Evolutionary conservation across 2,797 vertebrate species (phyloP).

Genomic region (Rhabdomys pumilio): DNA sequence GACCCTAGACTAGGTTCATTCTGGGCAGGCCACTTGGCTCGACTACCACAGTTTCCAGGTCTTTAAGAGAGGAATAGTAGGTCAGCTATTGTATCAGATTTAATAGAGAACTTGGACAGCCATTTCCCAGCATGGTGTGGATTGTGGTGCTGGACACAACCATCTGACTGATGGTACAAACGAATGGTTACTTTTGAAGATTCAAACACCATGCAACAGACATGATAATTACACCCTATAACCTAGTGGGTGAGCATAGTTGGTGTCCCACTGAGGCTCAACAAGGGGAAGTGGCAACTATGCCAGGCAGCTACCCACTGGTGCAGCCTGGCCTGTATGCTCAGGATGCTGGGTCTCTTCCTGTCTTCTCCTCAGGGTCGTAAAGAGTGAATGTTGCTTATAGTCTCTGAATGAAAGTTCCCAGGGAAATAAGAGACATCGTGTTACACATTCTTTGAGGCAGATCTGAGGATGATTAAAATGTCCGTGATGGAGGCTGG

Average conservation of each 20-base stretch:
- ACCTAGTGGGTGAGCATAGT: too few relatives aligned
- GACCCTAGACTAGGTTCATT: background rate
- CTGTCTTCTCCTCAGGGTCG: fast-evolving
- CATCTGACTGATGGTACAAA: background rate
- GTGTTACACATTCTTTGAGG: background rate
- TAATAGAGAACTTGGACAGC: fast-evolving
- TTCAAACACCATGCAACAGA: background rate
- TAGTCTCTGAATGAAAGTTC: background rate
- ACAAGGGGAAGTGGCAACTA: background rate
- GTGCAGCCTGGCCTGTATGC: background rate
- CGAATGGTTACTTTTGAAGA: background rate
- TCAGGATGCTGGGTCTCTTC: background rate
- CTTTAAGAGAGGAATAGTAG: background rate
- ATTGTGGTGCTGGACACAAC: fast-evolving
- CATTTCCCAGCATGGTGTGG: fast-evolving
- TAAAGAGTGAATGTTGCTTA: background rate
- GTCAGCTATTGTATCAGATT: background rate
- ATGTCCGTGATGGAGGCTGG: background rate
- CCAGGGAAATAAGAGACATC: background rate
- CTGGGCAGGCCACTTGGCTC: background rate
- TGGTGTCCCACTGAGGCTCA: background rate
- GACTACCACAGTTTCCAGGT: background rate
- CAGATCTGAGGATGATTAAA: background rate
- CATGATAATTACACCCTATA: background rate
- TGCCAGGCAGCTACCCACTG: background rate